A percentile compares a stretch with the other conserved stretches of the same genome.
Conservation (phyloP, 2,797 vertebrate genomes). For the Poecilia wingei region DNA sequence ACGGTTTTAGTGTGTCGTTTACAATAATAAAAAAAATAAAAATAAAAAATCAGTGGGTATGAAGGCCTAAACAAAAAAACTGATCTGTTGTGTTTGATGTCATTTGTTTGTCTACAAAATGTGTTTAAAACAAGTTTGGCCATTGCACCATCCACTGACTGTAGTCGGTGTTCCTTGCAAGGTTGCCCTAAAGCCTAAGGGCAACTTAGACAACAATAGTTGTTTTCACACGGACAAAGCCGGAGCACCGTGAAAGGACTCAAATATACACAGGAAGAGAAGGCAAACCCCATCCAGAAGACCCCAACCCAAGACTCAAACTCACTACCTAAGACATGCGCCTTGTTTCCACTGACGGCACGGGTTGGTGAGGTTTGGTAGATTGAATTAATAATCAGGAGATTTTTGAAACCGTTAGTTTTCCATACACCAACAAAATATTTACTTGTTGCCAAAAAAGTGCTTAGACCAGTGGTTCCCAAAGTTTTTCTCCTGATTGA, state of each 20-base stretch:
- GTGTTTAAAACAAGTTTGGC: neutral
- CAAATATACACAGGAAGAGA: neutral
- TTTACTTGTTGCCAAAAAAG: no score
- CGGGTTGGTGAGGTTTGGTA: neutral
- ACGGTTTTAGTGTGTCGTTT: neutral
- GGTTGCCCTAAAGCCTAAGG: no score
- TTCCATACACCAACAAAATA: no score
- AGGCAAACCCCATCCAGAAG: neutral
- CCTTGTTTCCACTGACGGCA: neutral
- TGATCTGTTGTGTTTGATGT: slow-evolving; percentile 9
- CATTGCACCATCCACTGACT: neutral
- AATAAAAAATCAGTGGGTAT: no score
- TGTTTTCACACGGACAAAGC: neutral
- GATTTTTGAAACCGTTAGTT: no score
- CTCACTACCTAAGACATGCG: neutral
- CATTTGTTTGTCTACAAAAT: neutral
- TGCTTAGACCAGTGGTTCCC: no score
- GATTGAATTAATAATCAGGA: no score
- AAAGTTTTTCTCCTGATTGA: no score
- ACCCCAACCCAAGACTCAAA: neutral
- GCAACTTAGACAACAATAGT: neutral
- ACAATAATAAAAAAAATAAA: neutral
- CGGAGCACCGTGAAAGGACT: neutral
- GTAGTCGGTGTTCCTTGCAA: neutral
- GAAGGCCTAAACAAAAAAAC: slow-evolving; percentile 7